A percentile compares a stretch with the other conserved stretches of the same genome.
Conservation (phyloP, 1,140 invertebrate genomes). For the Antheraea mylitta region DNA sequence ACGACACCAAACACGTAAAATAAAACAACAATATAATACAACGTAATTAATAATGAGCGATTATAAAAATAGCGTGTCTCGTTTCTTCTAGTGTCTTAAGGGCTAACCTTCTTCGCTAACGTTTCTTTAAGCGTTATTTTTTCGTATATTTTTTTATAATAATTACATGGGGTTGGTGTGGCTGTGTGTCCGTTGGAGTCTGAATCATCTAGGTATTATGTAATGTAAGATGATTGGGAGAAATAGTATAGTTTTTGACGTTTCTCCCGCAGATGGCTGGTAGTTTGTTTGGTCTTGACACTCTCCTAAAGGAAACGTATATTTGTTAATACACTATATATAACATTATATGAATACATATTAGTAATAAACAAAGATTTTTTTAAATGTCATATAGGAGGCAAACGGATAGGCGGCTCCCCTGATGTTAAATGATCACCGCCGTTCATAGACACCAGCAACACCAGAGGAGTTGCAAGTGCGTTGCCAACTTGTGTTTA, state of each 20-base stretch:
- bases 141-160: conserved; percentile 18
- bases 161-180: conserved; percentile 36
- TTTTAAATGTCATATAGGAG: no score
- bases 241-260: conserved; percentile 24
- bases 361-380: no score
- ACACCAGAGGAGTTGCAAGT: no score
- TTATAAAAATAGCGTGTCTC: conserved; percentile 8
- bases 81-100: background rate
- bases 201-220: conserved; percentile 67
- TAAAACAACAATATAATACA: background rate
- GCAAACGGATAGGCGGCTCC: no score
- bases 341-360: no score
- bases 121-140: conserved; percentile 26
- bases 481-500: no score
- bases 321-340: no score
- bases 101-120: conserved; percentile 9
- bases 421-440: no score
- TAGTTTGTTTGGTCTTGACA: conserved; percentile 65
- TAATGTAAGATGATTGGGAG: conserved; percentile 43
- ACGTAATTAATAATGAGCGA: background rate
- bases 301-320: conserved; percentile 41
- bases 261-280: conserved; percentile 37
- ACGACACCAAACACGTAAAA: background rate
- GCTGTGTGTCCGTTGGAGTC: conserved; percentile 22
- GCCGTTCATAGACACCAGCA: no score